Conservation (phyloP, 2,888 invertebrate genomes). For the Pristionchus arcanus region DNA sequence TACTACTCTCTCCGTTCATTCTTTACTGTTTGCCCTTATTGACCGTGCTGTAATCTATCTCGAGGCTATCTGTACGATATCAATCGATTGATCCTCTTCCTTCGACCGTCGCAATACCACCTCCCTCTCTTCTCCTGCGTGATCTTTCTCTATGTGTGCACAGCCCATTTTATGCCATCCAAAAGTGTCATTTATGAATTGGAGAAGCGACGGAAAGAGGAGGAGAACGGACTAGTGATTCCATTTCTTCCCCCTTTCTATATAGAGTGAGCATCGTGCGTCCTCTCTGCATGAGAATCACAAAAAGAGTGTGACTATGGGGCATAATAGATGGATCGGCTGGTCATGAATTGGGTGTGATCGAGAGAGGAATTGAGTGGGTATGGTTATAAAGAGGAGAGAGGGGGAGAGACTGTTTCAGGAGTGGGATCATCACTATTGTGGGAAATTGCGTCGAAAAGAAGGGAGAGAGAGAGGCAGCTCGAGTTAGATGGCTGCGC, state of each 20-base stretch:
- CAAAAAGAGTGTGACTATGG: background rate
- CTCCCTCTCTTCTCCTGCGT: background rate
- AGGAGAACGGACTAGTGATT: background rate
- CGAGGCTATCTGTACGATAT: background rate
- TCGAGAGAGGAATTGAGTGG: background rate
- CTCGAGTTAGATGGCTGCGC: background rate
- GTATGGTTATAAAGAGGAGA: background rate
- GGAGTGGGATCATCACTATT: background rate
- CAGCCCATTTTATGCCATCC: constrained; percentile 46
- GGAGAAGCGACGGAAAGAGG: constrained; percentile 19
- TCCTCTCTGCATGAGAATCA: background rate
- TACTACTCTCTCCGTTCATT: background rate
- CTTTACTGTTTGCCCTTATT: background rate
- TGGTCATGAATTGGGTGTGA: background rate
- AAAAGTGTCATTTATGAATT: constrained; percentile 40
- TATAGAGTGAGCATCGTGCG: background rate
- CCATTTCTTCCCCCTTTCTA: background rate
- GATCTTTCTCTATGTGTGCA: background rate
- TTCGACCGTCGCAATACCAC: background rate
- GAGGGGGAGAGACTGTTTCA: background rate
- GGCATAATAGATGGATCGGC: background rate
- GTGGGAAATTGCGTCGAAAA: background rate
- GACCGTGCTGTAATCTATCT: background rate
- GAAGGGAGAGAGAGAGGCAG: background rate
- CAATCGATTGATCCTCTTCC: background rate